A percentile compares a stretch with the other conserved stretches of the same genome.
These are phyloP conservation scores for Enteromius treurensis DNA, from an alignment of 2,797 vertebrate species.

Conservation along the genomic window DNA sequence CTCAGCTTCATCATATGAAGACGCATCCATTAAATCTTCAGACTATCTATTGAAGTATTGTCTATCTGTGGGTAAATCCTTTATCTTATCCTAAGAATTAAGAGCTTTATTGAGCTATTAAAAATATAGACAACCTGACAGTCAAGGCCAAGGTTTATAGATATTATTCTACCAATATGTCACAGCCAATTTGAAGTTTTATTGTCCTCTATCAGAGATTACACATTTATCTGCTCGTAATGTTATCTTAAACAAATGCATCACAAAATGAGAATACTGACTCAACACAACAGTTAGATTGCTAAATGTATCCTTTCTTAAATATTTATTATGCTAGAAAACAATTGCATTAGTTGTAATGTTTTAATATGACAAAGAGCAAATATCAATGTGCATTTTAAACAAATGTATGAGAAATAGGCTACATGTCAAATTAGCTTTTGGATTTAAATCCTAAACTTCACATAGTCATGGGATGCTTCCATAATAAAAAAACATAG, in stretches of 20 bases:
- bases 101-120: neutral
- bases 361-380: neutral
- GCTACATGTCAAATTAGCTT: neutral
- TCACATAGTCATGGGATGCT: neutral
- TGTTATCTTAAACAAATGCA: neutral
- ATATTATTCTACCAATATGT: neutral
- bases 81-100: constrained; percentile 9
- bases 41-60: neutral
- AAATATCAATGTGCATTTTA: neutral
- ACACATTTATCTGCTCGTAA: neutral
- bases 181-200: neutral
- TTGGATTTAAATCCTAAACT: neutral
- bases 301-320: neutral
- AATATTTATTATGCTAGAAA: neutral
- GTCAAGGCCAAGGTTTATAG: neutral
- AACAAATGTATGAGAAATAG: neutral
- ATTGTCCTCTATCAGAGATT: neutral
- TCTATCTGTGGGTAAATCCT: neutral
- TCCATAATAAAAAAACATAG: neutral
- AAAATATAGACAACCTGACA: constrained; percentile 18
- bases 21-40: neutral
- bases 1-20: neutral
- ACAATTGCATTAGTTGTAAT: neutral
- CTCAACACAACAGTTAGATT: neutral
- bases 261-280: neutral